A percentile compares a stretch with the other conserved stretches of the same genome.
Conservation (phyloP, 2,888 invertebrate genomes). For the Tetranychus piercei region DNA sequence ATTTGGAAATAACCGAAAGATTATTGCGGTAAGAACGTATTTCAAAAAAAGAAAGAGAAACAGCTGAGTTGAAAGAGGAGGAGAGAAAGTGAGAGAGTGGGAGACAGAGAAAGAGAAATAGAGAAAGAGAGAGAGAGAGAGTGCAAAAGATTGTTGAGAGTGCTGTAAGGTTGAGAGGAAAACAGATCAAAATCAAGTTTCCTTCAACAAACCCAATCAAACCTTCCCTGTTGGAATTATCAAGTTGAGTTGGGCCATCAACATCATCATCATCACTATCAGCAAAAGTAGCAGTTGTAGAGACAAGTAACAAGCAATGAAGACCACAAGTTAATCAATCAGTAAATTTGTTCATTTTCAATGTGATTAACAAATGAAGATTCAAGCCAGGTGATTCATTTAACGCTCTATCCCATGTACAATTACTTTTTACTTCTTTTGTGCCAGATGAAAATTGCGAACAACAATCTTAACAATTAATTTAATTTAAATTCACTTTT, state of each 20-base stretch:
- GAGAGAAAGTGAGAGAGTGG: not conserved
- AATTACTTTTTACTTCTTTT: too few relatives aligned
- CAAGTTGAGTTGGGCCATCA: not conserved
- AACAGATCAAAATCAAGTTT: not conserved
- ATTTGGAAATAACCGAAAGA: too few relatives aligned
- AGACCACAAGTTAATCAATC: too few relatives aligned
- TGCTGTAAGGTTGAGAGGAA: not conserved
- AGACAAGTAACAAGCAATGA: too few relatives aligned
- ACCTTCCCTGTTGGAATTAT: not conserved
- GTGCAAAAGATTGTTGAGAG: not conserved
- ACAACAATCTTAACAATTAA: too few relatives aligned
- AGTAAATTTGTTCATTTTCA: too few relatives aligned
- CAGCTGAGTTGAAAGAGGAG: not conserved
- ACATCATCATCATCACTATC: not conserved
- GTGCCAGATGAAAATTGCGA: too few relatives aligned
- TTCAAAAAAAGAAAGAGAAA: not conserved
- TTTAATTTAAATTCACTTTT: too few relatives aligned
- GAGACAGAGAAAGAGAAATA: slow-evolving; percentile 1
- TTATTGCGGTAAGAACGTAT: not conserved
- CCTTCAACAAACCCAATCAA: not conserved
- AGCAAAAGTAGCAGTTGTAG: not conserved
- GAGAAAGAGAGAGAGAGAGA: not conserved
- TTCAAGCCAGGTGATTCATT: too few relatives aligned
- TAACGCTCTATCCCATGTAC: too few relatives aligned
- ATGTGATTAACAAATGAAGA: too few relatives aligned